Evolutionary conservation across 2,797 vertebrate genomes (phyloP), one percentile per base, ranked within the genome.

Genomic region (Silurus lanzhouensis): DNA sequence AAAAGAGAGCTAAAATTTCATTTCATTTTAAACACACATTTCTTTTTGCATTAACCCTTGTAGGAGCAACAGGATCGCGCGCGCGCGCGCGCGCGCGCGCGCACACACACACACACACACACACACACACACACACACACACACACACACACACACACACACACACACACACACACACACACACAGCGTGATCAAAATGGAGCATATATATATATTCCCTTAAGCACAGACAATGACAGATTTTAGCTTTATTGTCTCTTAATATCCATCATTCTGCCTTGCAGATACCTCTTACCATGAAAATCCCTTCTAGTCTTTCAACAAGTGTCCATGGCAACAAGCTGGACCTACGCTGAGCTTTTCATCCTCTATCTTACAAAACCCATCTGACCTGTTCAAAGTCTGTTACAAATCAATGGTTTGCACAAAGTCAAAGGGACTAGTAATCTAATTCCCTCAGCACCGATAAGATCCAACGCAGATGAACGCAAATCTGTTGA

Each of bases 241-340:
- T 6, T 67, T 31, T 20, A 63, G 9, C n/a, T 82, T 20, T 25
- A 8, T 66, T 61, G 25, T 64, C 8, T 77, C 55, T 3, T 61
- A 61, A 71, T 70, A 22, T 84, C 20, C 7, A 52, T 75, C 70
- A 63, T n/a, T 86, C 70, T 48, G 38, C 64, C 60, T 48, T 55
- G 48, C 74, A 31, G n/a, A 70, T 68, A 44, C 55, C 76, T 58
- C 77, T 87, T 60, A 84, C 58, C 60, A 76, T 81, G 48, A 71
- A 86, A 81, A 84, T 74, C 52, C 67, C 61, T 79, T 68, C 25
- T 57, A 20, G 57, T 81, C 27, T 68, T 38, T 85, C 76, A 76
- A 66, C 61, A 66, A 74, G 87, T 89, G 75, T 88, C 88, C 87
- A 89, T 89, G 87, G 88, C 72, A 89, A 89, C 88, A 85, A 19